Base-by-base conservation (phyloP, 2,113 vertebrate species). In the Strix uralensis region DNA sequence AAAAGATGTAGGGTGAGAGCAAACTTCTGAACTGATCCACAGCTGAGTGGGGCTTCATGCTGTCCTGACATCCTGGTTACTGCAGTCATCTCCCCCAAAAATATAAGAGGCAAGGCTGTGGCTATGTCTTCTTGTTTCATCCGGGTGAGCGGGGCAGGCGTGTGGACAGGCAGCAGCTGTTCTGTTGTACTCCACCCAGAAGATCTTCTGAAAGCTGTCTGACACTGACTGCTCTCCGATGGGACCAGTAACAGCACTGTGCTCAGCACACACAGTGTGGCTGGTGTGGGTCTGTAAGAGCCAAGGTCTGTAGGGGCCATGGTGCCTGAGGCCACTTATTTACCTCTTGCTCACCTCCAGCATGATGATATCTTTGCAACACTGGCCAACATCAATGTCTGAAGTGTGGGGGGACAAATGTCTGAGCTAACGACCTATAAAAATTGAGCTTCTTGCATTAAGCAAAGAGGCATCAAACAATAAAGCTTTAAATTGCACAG, bases 191-290 rank as follows among this genome's bases (percentile, higher is more conserved):
- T n/a, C 11, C 38, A 61, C 21, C 5, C n/a, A 72, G 67, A 62
- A 66, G 59, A 23, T 29, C 38, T 66, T 49, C 79, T 72, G 75
- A 80, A 69, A 90, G 32, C 32, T 67, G 14, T 18, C 26, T 92
- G 74, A 21, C 11, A 18, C 21, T 46, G 34, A 2, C 14, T 49
- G 52, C 25, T 90, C 38, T 70, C 54, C 54, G 18, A 4, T 6
- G 75, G 86, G 44, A 19, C 54, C 2, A 1, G 15, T 11, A 26
- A 19, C 55, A 44, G 38, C 46, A 21, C 18, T 0, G 6, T 55
- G 36, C 54, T 78, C 36, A 14, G 5, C 17, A 6, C 0, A 2
- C 29, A 34, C 0, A 0, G 2, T 0, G 2, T 46, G 75, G 10
- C 42, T 77, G 42, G 6, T 3, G 0, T 38, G 42, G 67, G 15